Percentiles rank a stretch among this genome's conserved stretches.
These are phyloP conservation scores for Barypeithes pellucidus DNA, from an alignment of 2,888 invertebrate genomes.

Conservation along the genomic window DNA sequence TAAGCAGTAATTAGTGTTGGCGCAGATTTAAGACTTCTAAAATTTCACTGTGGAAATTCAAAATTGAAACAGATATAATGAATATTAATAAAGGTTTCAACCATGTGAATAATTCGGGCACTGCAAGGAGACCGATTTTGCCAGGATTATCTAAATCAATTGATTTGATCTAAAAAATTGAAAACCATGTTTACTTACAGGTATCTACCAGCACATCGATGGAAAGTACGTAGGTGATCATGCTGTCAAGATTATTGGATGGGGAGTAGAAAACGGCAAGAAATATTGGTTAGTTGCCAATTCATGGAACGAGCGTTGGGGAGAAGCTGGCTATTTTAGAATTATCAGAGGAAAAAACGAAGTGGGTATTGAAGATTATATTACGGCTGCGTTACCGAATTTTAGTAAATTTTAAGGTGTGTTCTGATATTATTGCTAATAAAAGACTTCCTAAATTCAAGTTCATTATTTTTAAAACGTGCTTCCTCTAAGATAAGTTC, in stretches of 20 bases:
- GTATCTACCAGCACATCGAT: conserved; percentile 81
- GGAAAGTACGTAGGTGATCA: conserved; percentile 87
- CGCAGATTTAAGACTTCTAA: too few species aligned
- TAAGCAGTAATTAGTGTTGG: too few species aligned
- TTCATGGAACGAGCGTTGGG: conserved; percentile 96
- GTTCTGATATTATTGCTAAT: background rate
- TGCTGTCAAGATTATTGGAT: conserved; percentile 89
- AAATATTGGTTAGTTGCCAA: conserved; percentile 94
- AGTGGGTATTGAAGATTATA: conserved; percentile 82
- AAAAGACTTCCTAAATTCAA: too few species aligned
- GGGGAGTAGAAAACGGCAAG: conserved; percentile 82
- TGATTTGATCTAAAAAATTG: background rate
- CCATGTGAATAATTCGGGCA: too few species aligned
- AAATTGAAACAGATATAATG: too few species aligned
- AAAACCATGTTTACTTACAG: conserved; percentile 63
- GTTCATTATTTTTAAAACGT: background rate
- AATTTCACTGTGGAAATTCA: too few species aligned
- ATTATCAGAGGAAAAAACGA: conserved; percentile 86
- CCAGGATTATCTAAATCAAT: too few species aligned
- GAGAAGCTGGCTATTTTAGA: conserved; percentile 90
- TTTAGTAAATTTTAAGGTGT: conserved; percentile 34
- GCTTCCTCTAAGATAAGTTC: too few species aligned
- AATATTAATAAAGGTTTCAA: too few species aligned
- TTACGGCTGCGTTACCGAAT: conserved; percentile 75
- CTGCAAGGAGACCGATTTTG: too few species aligned